Conservation (phyloP, 1,140 invertebrate genomes). For the Brachionus angularis region DNA sequence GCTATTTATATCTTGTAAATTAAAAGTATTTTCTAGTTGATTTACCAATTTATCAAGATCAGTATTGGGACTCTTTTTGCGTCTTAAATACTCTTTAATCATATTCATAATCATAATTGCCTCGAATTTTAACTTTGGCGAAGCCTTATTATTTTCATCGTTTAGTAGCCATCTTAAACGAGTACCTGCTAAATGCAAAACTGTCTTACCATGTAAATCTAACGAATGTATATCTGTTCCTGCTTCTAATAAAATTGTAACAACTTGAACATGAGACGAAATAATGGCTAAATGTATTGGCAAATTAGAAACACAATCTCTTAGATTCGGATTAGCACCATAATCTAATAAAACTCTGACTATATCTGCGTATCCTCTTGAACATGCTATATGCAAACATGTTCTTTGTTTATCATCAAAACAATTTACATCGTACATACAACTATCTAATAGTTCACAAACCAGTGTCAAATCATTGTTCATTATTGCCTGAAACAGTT, state of each 20-base stretch:
- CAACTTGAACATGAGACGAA: slow-evolving; percentile 21
- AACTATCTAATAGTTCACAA: neutral
- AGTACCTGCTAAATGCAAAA: slow-evolving; percentile 34
- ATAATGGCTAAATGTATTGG: slow-evolving; percentile 42
- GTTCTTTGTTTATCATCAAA: slow-evolving; percentile 33
- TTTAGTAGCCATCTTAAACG: slow-evolving; percentile 29
- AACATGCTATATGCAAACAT: slow-evolving; percentile 37
- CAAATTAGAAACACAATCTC: slow-evolving; percentile 32
- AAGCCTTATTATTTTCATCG: slow-evolving; percentile 15
- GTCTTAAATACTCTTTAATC: slow-evolving; percentile 45
- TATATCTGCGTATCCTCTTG: neutral
- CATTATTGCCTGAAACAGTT: slow-evolving; percentile 13
- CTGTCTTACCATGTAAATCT: slow-evolving; percentile 31
- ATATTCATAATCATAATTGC: slow-evolving; percentile 24
- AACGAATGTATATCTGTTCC: slow-evolving; percentile 29
- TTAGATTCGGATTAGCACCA: slow-evolving; percentile 30
- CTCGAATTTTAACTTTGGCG: slow-evolving; percentile 34
- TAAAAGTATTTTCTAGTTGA: slow-evolving; percentile 37
- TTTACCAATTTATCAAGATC: slow-evolving; percentile 37
- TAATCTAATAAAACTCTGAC: slow-evolving; percentile 17
- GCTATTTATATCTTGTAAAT: slow-evolving; percentile 44
- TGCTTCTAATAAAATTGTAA: slow-evolving; percentile 26
- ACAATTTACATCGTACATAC: slow-evolving; percentile 25
- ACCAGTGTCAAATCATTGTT: neutral
- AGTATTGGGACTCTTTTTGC: slow-evolving; percentile 25